Evolutionary conservation across 2,888 invertebrate genomes (phyloP).

Genomic region (Athalia cordata): DNA sequence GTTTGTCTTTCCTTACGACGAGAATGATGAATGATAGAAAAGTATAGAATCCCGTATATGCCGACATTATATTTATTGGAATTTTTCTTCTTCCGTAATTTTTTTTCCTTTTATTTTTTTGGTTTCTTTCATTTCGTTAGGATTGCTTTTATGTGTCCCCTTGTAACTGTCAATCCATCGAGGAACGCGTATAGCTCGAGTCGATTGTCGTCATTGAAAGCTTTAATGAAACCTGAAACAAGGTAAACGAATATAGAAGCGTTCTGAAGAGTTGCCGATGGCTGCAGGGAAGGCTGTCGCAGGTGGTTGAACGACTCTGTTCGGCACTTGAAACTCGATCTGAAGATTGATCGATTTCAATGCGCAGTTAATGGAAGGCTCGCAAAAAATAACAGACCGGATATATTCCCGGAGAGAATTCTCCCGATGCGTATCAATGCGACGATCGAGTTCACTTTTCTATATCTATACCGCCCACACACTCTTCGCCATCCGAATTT

Average conservation of each 20-base stretch:
- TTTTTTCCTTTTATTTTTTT: background rate
- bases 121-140: background rate
- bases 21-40: too few relatives aligned
- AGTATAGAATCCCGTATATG: too few relatives aligned
- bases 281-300: conserved; percentile 3
- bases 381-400: conserved; percentile 6
- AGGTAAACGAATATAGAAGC: conserved; percentile 12
- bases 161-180: background rate
- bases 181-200: background rate
- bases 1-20: too few relatives aligned
- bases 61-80: too few relatives aligned
- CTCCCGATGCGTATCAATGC: conserved; percentile 2
- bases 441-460: background rate
- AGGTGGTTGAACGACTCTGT: conserved; percentile 16
- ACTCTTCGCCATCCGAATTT: too few relatives aligned
- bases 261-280: conserved; percentile 9
- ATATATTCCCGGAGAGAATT: conserved; percentile 11
- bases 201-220: conserved; percentile 6
- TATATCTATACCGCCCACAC: too few relatives aligned
- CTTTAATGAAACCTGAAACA: conserved; percentile 34
- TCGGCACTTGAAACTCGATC: conserved; percentile 32
- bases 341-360: conserved; percentile 40
- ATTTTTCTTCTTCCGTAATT: background rate
- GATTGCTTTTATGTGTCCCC: background rate
- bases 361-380: conserved; percentile 26